Base-by-base conservation (phyloP, 2,888 invertebrate genomes). In the Lasius fuliginosus region DNA sequence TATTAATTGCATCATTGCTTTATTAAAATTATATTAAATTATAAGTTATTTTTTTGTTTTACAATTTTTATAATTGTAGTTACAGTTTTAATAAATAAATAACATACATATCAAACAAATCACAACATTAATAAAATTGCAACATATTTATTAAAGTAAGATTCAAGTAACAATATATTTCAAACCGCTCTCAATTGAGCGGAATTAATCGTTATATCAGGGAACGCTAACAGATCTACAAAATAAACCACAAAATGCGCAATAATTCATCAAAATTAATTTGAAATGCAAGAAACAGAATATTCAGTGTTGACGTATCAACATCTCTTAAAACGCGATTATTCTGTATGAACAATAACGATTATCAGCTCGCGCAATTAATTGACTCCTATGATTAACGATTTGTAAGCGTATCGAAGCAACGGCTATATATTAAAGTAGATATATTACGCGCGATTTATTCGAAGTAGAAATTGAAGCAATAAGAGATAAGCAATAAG, bases 301-400 rank as follows among this genome's bases (percentile, higher is more conserved):
- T 62, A 18, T 62, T 62, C 18, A 30, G 18, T 3, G 18, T 36
- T 36, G 30, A 1, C 3, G 36, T 36, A 36, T 53, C n/a, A 53
- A n/a, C n/a, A 53, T 53, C 49, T 53, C 49, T n/a, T 53, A 8
- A 33, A 71, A 53, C 15, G 33, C 33, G 9, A 33, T 53, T 33
- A 71, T 36, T 36, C 15, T 33, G 33, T 33, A 71, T 33, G 53
- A 71, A 53, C 69, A 12, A 53, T 53, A 53, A 23, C 33, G 53
- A 71, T 36, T 30, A 5, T 23, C 33, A 58, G 53, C 53, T 33
- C 33, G n/a, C n/a, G 6, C 49, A 15, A 71, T 53, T 53, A 71
- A 71, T 71, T 53, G 53, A 53, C 69, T 53, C 9, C 33, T 15
- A 53, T 15, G 23, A 71, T 71, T 71, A 53, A 33, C 33, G 23